Evolutionary conservation across 2,888 invertebrate genomes (phyloP).

Genomic region (Yponomeuta malinellus): DNA sequence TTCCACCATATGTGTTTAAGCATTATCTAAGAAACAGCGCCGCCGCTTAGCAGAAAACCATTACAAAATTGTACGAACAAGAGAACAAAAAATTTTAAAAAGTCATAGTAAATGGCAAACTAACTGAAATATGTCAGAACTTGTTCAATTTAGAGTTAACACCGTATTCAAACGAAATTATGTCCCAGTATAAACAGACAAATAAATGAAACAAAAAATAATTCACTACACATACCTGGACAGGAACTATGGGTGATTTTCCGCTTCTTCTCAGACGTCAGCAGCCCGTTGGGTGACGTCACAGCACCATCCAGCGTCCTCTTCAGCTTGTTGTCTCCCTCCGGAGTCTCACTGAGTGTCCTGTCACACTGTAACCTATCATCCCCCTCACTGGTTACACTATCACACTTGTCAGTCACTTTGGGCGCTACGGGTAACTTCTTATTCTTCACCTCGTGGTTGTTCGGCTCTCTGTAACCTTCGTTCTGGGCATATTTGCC

Average conservation of each 20-base stretch:
- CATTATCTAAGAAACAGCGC: too few species aligned
- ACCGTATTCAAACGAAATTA: too few species aligned
- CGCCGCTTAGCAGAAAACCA: too few species aligned
- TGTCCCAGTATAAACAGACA: too few species aligned
- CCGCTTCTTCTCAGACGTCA: constrained; percentile 78
- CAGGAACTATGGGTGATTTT: constrained; percentile 76
- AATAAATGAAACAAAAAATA: neutral
- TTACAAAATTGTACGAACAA: too few species aligned
- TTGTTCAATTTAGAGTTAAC: too few species aligned
- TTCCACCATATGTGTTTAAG: too few species aligned
- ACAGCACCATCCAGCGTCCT: constrained; percentile 66
- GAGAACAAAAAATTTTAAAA: too few species aligned
- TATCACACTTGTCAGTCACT: constrained; percentile 60
- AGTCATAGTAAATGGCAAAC: too few species aligned
- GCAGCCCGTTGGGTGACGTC: constrained; percentile 76
- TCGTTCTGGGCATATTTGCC: constrained; percentile 71
- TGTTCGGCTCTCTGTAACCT: constrained; percentile 69
- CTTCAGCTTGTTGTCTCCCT: constrained; percentile 48
- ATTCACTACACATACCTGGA: constrained; percentile 54
- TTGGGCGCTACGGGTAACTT: constrained; percentile 58
- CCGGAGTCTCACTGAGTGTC: constrained; percentile 44
- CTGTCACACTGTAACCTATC: constrained; percentile 30
- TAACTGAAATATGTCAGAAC: too few species aligned
- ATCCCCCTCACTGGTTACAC: constrained; percentile 53
- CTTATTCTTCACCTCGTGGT: constrained; percentile 60